Conservation (phyloP, 1,140 invertebrate genomes). For the Zaprionus ghesquierei region DNA sequence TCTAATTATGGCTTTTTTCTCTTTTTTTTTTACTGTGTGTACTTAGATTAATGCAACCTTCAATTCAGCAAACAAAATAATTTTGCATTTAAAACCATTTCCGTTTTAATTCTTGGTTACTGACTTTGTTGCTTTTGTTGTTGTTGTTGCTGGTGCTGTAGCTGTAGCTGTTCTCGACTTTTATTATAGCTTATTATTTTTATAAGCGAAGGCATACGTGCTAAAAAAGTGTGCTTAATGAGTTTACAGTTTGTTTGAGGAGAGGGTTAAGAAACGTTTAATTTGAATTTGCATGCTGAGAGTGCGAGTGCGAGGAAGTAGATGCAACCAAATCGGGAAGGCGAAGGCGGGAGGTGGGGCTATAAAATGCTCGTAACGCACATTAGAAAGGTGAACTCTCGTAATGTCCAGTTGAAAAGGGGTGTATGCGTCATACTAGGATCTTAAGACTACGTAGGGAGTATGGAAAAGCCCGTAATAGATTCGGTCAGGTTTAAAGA, state of each 20-base stretch:
- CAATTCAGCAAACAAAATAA: constrained; percentile 59
- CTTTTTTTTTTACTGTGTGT: constrained; percentile 42
- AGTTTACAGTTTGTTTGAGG: constrained; percentile 12
- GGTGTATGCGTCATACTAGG: neutral
- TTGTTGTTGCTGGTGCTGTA: constrained; percentile 4
- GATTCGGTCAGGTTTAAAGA: neutral
- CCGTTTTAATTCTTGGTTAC: constrained; percentile 61
- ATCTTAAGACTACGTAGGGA: too few relatives aligned
- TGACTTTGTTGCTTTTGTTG: neutral
- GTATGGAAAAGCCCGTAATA: too few relatives aligned
- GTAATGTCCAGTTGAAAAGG: neutral
- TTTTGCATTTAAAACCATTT: constrained; percentile 58
- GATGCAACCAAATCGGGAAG: constrained; percentile 2
- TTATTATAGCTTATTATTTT: constrained; percentile 31
- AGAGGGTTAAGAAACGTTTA: constrained; percentile 18
- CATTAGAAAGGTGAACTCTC: neutral
- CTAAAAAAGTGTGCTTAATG: constrained; percentile 40
- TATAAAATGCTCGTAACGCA: neutral
- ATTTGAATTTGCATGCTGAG: constrained; percentile 24
- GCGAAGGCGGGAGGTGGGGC: neutral
- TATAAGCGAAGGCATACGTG: constrained; percentile 38
- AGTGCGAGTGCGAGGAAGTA: constrained; percentile 24
- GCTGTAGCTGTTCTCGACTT: neutral
- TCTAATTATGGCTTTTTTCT: constrained; percentile 8
- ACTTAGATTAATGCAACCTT: constrained; percentile 55